Conservation (phyloP, 2,888 invertebrate species). For the Leptopterna dolabrata region DNA sequence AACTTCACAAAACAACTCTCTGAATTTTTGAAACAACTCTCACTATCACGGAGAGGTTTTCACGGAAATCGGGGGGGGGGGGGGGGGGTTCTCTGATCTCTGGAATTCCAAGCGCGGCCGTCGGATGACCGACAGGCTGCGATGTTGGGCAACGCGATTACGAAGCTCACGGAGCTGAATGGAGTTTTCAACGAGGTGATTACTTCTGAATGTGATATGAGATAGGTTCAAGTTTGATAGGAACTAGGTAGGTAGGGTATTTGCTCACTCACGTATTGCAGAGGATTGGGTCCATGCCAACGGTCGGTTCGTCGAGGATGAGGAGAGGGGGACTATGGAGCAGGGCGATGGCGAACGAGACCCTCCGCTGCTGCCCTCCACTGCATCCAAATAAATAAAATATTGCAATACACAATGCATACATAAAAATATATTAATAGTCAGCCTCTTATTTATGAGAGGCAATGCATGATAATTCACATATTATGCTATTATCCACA, state of each 20-base stretch:
- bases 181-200: not conserved
- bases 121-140: not conserved
- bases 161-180: not conserved
- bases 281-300: constrained; percentile 91
- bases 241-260: not conserved
- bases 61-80: too few species aligned
- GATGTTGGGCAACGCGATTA: not conserved
- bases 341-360: constrained; percentile 89
- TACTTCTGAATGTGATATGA: not conserved
- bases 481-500: too few species aligned
- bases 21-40: too few species aligned
- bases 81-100: not conserved
- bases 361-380: constrained; percentile 90
- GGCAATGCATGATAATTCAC: too few species aligned
- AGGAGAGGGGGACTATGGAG: constrained; percentile 89
- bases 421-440: not conserved
- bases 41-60: too few species aligned
- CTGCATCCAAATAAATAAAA: constrained; percentile 64
- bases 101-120: not conserved
- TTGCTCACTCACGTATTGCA: constrained; percentile 61
- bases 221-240: not conserved
- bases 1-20: too few species aligned
- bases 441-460: too few species aligned
- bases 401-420: not conserved
- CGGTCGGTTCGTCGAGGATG: constrained; percentile 93